phyloP scores from a whole-genome alignment of 2,888 invertebrate species.

The Toxonevra muliebris region DNA sequence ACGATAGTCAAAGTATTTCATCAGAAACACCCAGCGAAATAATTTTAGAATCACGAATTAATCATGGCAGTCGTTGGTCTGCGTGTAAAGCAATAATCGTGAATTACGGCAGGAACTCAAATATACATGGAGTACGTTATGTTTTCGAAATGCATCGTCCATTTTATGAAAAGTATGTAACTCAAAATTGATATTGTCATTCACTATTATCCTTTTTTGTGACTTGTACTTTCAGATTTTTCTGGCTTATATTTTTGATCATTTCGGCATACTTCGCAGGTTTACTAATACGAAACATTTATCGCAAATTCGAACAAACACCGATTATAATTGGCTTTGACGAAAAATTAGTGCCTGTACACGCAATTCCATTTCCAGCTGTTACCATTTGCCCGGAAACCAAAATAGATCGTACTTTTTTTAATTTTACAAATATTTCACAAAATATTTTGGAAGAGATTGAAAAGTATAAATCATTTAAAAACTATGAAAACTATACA shows the following conservation, averaged over 20 bases:
- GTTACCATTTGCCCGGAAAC: slow-evolving; percentile 62
- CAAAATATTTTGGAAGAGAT: slow-evolving; percentile 46
- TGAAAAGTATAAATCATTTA: slow-evolving; percentile 35
- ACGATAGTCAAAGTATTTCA: slow-evolving; percentile 46
- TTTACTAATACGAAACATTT: slow-evolving; percentile 57
- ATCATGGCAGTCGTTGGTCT: slow-evolving; percentile 56
- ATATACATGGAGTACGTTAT: slow-evolving; percentile 62
- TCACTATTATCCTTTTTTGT: no score
- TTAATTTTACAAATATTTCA: slow-evolving; percentile 55
- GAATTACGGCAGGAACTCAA: slow-evolving; percentile 59
- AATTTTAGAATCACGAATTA: slow-evolving; percentile 59
- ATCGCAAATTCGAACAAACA: slow-evolving; percentile 57
- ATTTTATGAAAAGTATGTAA: slow-evolving; percentile 56
- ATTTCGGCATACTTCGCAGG: slow-evolving; percentile 57
- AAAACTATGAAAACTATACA: slow-evolving; percentile 39
- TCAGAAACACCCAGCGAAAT: slow-evolving; percentile 60
- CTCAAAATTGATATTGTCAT: no score
- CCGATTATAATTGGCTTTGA: slow-evolving; percentile 61
- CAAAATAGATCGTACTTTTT: slow-evolving; percentile 56
- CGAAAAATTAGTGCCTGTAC: slow-evolving; percentile 59
- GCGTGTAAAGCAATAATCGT: slow-evolving; percentile 57
- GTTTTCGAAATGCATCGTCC: slow-evolving; percentile 61
- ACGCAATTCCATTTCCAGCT: slow-evolving; percentile 60
- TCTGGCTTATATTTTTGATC: slow-evolving; percentile 55
- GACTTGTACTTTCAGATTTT: slow-evolving; percentile 49